Evolutionary conservation across 2,797 vertebrate genomes (phyloP).

Genomic region (Labeo calbasu): DNA sequence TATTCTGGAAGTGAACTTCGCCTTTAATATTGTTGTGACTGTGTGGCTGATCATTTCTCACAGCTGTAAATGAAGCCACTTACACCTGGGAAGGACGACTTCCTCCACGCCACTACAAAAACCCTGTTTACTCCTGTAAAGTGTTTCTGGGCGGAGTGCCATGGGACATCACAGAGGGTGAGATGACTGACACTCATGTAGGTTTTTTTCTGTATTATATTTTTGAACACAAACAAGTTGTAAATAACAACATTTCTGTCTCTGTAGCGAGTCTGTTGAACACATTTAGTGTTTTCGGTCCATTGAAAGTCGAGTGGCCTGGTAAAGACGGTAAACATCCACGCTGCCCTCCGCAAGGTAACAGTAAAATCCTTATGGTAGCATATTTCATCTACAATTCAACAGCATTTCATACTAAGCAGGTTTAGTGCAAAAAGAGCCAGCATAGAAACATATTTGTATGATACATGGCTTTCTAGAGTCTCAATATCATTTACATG

Average conservation of each 20-base stretch:
- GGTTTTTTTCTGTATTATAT: not conserved
- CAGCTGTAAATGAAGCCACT: slow-evolving; percentile 95
- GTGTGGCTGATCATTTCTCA: not conserved
- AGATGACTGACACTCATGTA: slow-evolving; percentile 10
- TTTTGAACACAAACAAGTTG: not conserved
- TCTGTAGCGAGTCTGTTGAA: slow-evolving; percentile 89
- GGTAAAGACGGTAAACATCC: slow-evolving; percentile 99
- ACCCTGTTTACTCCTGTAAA: slow-evolving; percentile 95
- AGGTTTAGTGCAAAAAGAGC: not conserved
- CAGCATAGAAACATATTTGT: not conserved
- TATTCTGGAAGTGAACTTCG: no score
- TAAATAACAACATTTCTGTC: not conserved
- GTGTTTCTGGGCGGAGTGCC: slow-evolving; percentile 98
- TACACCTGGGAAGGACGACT: slow-evolving; percentile 97
- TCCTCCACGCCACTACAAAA: slow-evolving; percentile 95
- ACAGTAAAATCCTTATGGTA: slow-evolving; percentile 82
- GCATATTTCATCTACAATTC: not conserved
- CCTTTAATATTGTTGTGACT: not conserved
- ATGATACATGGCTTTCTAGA: not conserved
- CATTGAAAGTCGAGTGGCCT: slow-evolving; percentile 96
- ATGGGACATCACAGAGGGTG: slow-evolving; percentile 98
- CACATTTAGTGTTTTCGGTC: slow-evolving; percentile 95
- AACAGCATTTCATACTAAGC: not conserved
- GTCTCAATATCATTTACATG: not conserved
- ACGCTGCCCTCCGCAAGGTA: slow-evolving; percentile 99